Evolutionary conservation across 2,797 vertebrate species (phyloP).

Genomic region (Malacoraja senta): DNA sequence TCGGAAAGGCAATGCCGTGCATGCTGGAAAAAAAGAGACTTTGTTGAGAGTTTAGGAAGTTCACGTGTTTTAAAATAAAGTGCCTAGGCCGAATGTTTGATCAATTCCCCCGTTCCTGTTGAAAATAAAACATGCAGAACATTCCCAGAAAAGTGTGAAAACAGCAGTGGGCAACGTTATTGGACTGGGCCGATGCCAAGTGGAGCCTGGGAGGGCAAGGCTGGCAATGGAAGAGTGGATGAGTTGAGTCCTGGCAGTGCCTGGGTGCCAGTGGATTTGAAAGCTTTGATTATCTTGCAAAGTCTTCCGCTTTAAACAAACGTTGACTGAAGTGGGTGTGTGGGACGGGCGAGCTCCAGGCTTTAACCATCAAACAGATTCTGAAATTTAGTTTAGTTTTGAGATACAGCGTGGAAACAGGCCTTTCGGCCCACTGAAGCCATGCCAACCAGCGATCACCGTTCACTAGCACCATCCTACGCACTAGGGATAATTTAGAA

Average conservation of each 20-base stretch:
- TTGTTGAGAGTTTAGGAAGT: slow-evolving; percentile 17
- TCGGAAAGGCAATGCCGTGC: background rate
- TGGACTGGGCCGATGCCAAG: background rate
- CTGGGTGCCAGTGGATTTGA: background rate
- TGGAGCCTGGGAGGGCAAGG: background rate
- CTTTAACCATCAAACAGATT: too few species aligned
- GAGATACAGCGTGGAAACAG: too few species aligned
- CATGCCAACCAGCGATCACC: too few species aligned
- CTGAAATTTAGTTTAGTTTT: background rate
- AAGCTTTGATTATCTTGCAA: background rate
- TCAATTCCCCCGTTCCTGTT: background rate
- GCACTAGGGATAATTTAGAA: too few species aligned
- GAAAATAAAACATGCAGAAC: slow-evolving; percentile 1
- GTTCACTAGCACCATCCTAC: too few species aligned
- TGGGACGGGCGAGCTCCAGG: background rate
- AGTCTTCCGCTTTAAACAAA: background rate
- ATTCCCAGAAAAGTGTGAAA: slow-evolving; percentile 31
- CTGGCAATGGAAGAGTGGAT: background rate
- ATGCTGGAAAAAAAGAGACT: background rate
- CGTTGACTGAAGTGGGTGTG: background rate
- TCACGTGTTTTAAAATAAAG: slow-evolving; percentile 20
- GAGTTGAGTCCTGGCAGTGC: background rate
- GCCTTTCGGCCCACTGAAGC: too few species aligned
- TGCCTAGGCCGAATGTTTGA: slow-evolving; percentile 11
- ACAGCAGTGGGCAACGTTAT: too few species aligned